These are phyloP conservation scores for Pituophis catenifer DNA, from an alignment of 2,113 vertebrate genomes.

Conservation along the genomic window DNA sequence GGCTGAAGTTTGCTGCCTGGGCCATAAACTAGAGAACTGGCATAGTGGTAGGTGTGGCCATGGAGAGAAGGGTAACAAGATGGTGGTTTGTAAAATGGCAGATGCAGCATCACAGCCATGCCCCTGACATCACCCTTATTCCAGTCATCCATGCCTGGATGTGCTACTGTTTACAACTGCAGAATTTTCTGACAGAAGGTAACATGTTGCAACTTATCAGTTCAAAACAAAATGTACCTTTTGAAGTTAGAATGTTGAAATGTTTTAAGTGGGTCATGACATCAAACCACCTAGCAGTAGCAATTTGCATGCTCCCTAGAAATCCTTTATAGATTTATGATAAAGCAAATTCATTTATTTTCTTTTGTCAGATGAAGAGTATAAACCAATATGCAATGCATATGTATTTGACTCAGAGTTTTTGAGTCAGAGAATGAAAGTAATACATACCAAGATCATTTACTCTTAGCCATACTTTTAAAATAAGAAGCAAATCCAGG, in stretches of 20 bases:
- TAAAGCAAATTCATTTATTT: slow-evolving; percentile 3
- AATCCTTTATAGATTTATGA: not conserved
- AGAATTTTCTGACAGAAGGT: not conserved
- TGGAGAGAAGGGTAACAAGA: not conserved
- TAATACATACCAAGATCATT: not conserved
- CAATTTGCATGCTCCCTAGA: not conserved
- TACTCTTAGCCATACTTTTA: slow-evolving; percentile 14
- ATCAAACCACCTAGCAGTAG: not conserved
- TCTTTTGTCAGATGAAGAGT: not conserved
- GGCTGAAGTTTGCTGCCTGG: not conserved
- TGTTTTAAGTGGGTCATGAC: not conserved
- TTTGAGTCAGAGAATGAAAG: not conserved
- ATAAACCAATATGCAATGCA: not conserved
- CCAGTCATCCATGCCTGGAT: not conserved
- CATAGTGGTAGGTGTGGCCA: not conserved
- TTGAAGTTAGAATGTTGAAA: not conserved
- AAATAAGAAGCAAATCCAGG: slow-evolving; percentile 18
- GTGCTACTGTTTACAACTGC: not conserved
- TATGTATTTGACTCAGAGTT: not conserved
- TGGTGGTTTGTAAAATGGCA: not conserved
- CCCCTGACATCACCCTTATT: not conserved
- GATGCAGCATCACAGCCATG: not conserved
- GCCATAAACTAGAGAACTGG: not conserved
- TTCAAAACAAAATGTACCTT: not conserved
- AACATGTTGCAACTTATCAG: not conserved